Percentiles rank a stretch among this genome's conserved stretches.
Conservation (phyloP, 1,140 invertebrate species). For the Holotrichia oblita region DNA sequence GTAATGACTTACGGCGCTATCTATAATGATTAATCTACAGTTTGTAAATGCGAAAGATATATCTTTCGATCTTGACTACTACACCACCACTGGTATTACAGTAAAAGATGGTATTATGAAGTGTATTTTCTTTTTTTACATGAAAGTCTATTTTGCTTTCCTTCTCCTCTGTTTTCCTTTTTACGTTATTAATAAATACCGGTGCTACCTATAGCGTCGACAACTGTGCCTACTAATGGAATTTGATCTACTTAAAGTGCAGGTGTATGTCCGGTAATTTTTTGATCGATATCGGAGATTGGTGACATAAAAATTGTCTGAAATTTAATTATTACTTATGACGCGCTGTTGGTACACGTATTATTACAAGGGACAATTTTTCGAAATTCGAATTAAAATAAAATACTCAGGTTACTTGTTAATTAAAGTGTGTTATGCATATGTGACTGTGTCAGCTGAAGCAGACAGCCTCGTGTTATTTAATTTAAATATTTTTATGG, state of each 20-base stretch:
- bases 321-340: too few species aligned
- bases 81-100: neutral
- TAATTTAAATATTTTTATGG: neutral
- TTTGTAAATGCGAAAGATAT: conserved; percentile 1
- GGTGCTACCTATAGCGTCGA: neutral
- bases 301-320: conserved; percentile 1
- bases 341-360: neutral
- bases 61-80: neutral
- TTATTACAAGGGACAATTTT: neutral
- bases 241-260: conserved; percentile 13
- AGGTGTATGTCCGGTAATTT: conserved; percentile 12
- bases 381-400: neutral
- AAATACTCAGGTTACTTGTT: neutral
- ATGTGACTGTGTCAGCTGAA: neutral
- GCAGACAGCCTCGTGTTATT: neutral
- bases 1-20: neutral
- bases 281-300: conserved; percentile 7
- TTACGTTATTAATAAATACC: neutral
- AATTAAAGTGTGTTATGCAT: neutral
- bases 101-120: neutral
- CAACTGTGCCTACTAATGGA: conserved; percentile 1
- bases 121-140: neutral
- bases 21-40: conserved; percentile 13
- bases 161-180: neutral
- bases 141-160: neutral